Evolutionary conservation across 2,113 vertebrate genomes (phyloP).

Genomic region (Hemiprocne comata): DNA sequence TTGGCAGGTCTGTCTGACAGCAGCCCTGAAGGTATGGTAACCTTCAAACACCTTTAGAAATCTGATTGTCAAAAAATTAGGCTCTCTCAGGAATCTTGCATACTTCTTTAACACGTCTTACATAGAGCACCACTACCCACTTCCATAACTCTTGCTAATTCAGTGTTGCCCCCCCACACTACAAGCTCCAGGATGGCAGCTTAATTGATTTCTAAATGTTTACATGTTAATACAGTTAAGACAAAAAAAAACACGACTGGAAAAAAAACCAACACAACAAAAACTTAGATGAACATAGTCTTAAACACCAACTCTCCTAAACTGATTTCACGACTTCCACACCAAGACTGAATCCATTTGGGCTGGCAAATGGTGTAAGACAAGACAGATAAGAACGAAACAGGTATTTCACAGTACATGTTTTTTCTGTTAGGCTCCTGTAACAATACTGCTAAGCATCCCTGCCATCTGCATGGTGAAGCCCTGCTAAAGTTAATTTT

Average conservation of each 20-base stretch:
- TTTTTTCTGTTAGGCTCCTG: neutral
- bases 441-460: neutral
- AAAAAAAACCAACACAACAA: neutral
- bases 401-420: neutral
- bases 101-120: neutral
- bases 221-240: neutral
- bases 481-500: neutral
- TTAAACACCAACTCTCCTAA: neutral
- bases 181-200: neutral
- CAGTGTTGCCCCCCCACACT: neutral
- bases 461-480: neutral
- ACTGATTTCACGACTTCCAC: neutral
- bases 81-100: neutral
- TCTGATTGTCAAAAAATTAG: neutral
- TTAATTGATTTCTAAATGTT: neutral
- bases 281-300: neutral
- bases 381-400: neutral
- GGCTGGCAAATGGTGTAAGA: neutral
- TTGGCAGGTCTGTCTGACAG: neutral
- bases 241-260: neutral
- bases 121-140: rapidly evolving
- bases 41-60: neutral
- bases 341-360: neutral
- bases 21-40: neutral
- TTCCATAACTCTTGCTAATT: neutral